phyloP scores from a whole-genome alignment of 1,140 invertebrate species.

The Amphibalanus amphitrite region DNA sequence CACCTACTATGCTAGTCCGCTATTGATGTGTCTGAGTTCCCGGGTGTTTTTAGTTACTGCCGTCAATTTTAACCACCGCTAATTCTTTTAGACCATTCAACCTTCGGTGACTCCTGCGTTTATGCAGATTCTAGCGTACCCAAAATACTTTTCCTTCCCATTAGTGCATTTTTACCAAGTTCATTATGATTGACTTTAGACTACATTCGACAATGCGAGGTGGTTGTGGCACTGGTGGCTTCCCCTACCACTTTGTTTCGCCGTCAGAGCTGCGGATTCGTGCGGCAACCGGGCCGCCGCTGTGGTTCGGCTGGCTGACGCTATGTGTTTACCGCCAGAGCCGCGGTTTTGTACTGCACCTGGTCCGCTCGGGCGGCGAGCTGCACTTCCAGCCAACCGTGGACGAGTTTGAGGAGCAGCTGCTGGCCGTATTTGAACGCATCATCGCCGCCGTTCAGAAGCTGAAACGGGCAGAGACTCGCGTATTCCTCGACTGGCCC shows the following conservation, averaged over 20 bases:
- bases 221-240: slow-evolving; percentile 13
- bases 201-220: too few relatives aligned
- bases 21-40: too few relatives aligned
- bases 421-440: slow-evolving; percentile 49
- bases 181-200: too few relatives aligned
- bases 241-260: slow-evolving; percentile 8
- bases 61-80: too few relatives aligned
- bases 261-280: slow-evolving; percentile 44
- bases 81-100: too few relatives aligned
- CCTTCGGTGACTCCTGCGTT: too few relatives aligned
- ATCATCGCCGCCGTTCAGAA: slow-evolving; percentile 47
- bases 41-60: too few relatives aligned
- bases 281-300: slow-evolving; percentile 47
- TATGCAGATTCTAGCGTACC: too few relatives aligned
- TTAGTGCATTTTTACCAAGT: too few relatives aligned
- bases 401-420: slow-evolving; percentile 45
- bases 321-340: slow-evolving; percentile 21
- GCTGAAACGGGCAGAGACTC: slow-evolving; percentile 54
- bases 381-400: slow-evolving; percentile 66
- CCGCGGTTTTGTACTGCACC: slow-evolving; percentile 53
- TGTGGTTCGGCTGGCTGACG: slow-evolving; percentile 10
- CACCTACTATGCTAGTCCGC: too few relatives aligned
- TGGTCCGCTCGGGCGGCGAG: slow-evolving; percentile 43
- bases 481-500: slow-evolving; percentile 42
- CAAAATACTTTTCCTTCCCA: too few relatives aligned